Conservation (phyloP, 2,797 vertebrate species). For the Siniperca scherzeri region DNA sequence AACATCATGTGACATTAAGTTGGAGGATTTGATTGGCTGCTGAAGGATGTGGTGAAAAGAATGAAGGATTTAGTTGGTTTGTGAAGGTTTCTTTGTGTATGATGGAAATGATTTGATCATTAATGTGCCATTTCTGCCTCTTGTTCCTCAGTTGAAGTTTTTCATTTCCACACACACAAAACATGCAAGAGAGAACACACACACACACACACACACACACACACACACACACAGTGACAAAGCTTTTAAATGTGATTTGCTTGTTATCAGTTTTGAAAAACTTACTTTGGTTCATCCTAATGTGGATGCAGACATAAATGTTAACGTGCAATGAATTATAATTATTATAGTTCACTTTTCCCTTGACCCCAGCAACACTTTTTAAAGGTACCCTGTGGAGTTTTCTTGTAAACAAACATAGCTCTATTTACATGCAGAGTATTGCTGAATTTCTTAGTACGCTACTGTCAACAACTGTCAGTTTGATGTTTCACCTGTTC, state of each 20-base stretch:
- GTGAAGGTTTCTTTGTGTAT: not conserved
- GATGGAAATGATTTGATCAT: not conserved
- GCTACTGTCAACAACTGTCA: not conserved
- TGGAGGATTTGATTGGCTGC: constrained; percentile 6
- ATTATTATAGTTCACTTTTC: not conserved
- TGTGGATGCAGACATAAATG: not conserved
- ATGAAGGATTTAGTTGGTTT: not conserved
- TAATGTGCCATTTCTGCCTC: constrained; percentile 37
- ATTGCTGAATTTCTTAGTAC: not conserved
- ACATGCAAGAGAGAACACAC: not conserved
- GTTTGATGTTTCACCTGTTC: not conserved
- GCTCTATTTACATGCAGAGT: not conserved
- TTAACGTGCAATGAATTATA: not conserved
- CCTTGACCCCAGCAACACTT: not conserved
- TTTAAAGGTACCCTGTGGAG: not conserved
- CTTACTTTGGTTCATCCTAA: not conserved
- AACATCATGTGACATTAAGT: not conserved
- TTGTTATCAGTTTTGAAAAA: not conserved
- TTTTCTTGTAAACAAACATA: not conserved
- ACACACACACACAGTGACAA: not conserved
- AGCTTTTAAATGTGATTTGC: constrained; percentile 6
- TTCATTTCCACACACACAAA: not conserved
- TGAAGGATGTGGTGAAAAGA: not conserved
- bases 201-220: constrained; percentile 5
- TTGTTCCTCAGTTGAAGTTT: not conserved